Base-by-base conservation (phyloP, 2,888 invertebrate genomes). In the Drosophila birchii region DNA sequence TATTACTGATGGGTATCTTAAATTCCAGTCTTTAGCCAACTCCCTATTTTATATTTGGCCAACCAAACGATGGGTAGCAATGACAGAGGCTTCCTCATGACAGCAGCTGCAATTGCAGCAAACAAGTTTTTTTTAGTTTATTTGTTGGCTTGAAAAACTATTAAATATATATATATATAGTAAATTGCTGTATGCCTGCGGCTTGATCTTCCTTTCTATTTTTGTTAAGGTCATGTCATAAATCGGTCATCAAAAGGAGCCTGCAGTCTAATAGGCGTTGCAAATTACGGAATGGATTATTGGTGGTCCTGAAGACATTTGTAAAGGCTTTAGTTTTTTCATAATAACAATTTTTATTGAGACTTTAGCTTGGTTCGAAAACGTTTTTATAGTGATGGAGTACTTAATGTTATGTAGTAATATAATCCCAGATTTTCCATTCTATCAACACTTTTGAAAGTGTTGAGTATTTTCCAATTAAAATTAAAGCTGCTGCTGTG, bases 81-180 rank as follows among this genome's bases (percentile, higher is more conserved):
- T 23, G n/a, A 63, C 63, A 63, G 38, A 14, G 23, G 60, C 58
- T 68, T 56, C 60, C 72, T 51, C 36, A 18, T 44, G 51, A 32
- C 38, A 14, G 41, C 53, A 49, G 58, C 59, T 38, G 68, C 58
- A 47, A 45, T 57, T 16, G 57, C 69, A 20, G 12, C 68, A 56
- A 78, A 66, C 78, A 44, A 76, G 66, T 76, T 67, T 66, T 47
- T 6, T 63, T 64, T 63, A 4, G 16, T 67, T 41, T 49, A 54
- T 57, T 47, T 59, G 55, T 63, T 75, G 61, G 63, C 69, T 80
- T 36, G 64, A 53, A 61, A 81, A 79, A 74, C 87, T 84, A 81
- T 81, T 81, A 84, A 78, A 64, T 67, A 3, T 36, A 36, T 23
- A 71, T 64, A 54, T 23, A 71, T 68, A 59, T 66, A 41, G 64